phyloP scores from a whole-genome alignment of 1,140 invertebrate species.

The Cheumatopsyche charites region DNA sequence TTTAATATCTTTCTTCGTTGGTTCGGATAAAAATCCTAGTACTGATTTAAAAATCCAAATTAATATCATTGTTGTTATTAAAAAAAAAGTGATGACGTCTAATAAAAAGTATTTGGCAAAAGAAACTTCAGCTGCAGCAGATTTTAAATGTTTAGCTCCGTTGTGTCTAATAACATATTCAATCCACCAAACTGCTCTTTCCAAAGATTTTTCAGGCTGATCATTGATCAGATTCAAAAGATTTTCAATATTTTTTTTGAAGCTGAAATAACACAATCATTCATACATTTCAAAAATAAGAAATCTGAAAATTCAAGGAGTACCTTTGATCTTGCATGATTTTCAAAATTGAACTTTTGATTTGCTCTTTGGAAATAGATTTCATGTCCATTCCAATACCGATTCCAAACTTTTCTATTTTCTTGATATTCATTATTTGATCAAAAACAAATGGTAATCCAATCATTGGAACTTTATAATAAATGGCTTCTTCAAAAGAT shows the following conservation, averaged over 20 bases:
- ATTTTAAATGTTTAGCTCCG: constrained; percentile 60
- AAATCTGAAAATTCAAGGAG: too few species aligned
- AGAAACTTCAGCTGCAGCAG: constrained; percentile 56
- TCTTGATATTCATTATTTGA: constrained; percentile 53
- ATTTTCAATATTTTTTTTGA: constrained; percentile 51
- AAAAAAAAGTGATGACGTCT: constrained; percentile 56
- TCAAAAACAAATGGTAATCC: constrained; percentile 55
- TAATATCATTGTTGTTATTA: too few species aligned
- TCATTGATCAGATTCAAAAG: constrained; percentile 52
- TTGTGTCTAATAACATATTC: constrained; percentile 59
- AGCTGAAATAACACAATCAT: constrained; percentile 43
- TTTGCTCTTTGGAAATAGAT: constrained; percentile 39
- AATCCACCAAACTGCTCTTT: constrained; percentile 61
- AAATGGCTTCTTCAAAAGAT: constrained; percentile 65
- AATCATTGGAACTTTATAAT: constrained; percentile 63
- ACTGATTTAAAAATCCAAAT: too few species aligned
- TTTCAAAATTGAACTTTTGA: constrained; percentile 39
- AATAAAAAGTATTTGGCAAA: constrained; percentile 62
- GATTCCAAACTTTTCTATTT: constrained; percentile 39
- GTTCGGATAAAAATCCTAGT: too few species aligned
- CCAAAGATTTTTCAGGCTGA: constrained; percentile 52
- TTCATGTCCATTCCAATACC: constrained; percentile 40
- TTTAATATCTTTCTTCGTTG: too few species aligned
- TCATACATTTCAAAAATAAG: too few species aligned
- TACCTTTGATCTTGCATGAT: too few species aligned